Evolutionary conservation across 1,140 invertebrate species (phyloP).

Genomic region (Drosophila aff.): DNA sequence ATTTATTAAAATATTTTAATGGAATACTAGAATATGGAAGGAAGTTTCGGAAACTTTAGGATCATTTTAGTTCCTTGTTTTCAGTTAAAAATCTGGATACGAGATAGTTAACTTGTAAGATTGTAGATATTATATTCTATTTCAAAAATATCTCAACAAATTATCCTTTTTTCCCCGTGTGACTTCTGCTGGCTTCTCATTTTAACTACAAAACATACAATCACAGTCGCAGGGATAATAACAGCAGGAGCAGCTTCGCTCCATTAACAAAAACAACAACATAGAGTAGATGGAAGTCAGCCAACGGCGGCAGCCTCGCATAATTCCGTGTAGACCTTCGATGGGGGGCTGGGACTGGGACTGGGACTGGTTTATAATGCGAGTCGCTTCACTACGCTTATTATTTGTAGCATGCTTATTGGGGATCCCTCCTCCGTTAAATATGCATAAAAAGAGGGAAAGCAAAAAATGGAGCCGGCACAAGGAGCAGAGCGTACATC

Average conservation of each 20-base stretch:
- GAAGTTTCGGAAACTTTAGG: too few species aligned
- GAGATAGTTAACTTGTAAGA: too few species aligned
- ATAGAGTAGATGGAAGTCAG: slow-evolving; percentile 19
- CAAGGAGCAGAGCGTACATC: background rate
- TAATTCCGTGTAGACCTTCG: slow-evolving; percentile 58
- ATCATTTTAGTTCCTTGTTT: too few species aligned
- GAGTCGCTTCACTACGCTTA: slow-evolving; percentile 67
- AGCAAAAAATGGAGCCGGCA: slow-evolving; percentile 10
- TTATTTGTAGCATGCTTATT: slow-evolving; percentile 73
- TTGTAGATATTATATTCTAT: background rate
- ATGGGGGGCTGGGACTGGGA: background rate
- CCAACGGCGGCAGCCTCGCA: slow-evolving; percentile 40
- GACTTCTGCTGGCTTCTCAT: slow-evolving; percentile 37
- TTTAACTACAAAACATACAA: slow-evolving; percentile 62
- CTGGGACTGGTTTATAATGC: slow-evolving; percentile 54
- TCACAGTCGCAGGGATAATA: slow-evolving; percentile 66
- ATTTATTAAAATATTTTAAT: background rate
- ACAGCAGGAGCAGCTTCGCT: slow-evolving; percentile 49
- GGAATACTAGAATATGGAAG: too few species aligned
- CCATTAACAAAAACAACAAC: slow-evolving; percentile 70
- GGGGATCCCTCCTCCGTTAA: slow-evolving; percentile 50
- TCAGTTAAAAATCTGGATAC: too few species aligned
- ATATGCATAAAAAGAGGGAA: slow-evolving; percentile 67
- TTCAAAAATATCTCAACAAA: background rate
- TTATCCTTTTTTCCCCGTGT: background rate